These are phyloP conservation scores for Flabesymbios commensalis DNA, from an alignment of 2,888 invertebrate species.

Conservation along the genomic window DNA sequence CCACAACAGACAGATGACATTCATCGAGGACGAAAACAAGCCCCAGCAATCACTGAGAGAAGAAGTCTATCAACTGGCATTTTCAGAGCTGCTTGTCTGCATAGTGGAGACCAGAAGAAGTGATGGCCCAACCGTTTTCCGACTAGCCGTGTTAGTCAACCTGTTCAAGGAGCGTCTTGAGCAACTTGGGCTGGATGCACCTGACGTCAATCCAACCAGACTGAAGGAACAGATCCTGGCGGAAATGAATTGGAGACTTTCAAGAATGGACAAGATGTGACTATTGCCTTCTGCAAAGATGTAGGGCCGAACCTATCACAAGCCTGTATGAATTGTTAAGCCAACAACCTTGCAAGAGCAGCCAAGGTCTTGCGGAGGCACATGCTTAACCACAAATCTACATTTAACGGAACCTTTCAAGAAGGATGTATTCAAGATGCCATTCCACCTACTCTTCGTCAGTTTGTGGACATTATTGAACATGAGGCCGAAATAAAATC, in stretches of 20 bases:
- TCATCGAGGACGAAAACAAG: neutral
- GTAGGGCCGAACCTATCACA: conserved; percentile 19
- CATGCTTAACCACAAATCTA: conserved; percentile 20
- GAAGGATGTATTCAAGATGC: conserved; percentile 20
- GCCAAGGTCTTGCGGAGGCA: conserved; percentile 32
- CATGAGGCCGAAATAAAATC: conserved; percentile 20
- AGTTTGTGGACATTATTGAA: conserved; percentile 11
- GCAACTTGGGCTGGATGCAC: conserved; percentile 17
- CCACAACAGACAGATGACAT: no score
- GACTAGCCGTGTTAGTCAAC: no score
- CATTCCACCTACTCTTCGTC: conserved; percentile 17
- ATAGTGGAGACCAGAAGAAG: conserved; percentile 7
- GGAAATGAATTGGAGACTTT: conserved; percentile 27
- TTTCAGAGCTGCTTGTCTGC: conserved; percentile 12
- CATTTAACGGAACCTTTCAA: conserved; percentile 25
- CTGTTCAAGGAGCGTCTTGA: conserved; percentile 25
- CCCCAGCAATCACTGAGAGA: no score
- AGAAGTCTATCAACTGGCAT: conserved; percentile 5
- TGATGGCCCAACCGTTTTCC: no score
- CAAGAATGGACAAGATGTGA: conserved; percentile 24
- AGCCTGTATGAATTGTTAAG: conserved; percentile 17
- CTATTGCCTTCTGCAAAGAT: conserved; percentile 30
- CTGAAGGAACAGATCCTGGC: conserved; percentile 19
- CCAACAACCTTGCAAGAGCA: conserved; percentile 33
- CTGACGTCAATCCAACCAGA: conserved; percentile 14